Conservation (phyloP, 2,113 vertebrate species). For the Paedocypris sp. region DNA sequence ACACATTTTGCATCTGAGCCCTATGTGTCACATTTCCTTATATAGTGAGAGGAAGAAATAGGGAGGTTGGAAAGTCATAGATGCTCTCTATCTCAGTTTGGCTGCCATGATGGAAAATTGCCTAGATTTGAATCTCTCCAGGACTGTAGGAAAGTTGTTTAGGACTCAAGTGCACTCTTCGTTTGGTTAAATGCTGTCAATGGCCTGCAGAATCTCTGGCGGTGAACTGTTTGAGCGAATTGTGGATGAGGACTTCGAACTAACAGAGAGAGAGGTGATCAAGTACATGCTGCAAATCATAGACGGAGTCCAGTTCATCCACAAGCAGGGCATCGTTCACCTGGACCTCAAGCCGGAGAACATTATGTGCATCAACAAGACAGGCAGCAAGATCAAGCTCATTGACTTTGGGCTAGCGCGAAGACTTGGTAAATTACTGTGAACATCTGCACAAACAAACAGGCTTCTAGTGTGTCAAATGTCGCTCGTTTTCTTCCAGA, state of each 20-base stretch:
- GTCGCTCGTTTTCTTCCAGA: conserved; percentile 58
- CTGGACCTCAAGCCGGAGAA: conserved; percentile 97
- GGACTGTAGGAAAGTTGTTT: conserved; percentile 26
- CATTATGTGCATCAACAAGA: conserved; percentile 99
- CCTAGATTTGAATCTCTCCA: conserved; percentile 28
- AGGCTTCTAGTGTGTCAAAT: background rate
- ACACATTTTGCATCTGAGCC: conserved; percentile 19
- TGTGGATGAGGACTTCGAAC: conserved; percentile 96
- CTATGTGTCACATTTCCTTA: conserved; percentile 36
- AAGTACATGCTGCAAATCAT: conserved; percentile 97
- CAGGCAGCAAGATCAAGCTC: conserved; percentile 89
- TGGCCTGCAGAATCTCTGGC: conserved; percentile 74
- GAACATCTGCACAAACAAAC: background rate
- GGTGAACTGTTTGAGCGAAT: conserved; percentile 95
- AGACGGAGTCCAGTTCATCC: conserved; percentile 89
- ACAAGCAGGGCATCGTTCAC: conserved; percentile 94
- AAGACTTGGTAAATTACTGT: conserved; percentile 66
- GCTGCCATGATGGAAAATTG: conserved; percentile 40
- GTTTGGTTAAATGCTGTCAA: background rate
- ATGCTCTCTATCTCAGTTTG: conserved; percentile 23
- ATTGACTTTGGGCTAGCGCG: conserved; percentile 95
- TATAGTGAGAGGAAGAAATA: conserved; percentile 29
- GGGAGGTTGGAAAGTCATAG: conserved; percentile 7
- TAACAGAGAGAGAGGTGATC: conserved; percentile 92
- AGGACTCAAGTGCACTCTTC: conserved; percentile 14